Evolutionary conservation across 1,140 invertebrate genomes (phyloP), one percentile per base, ranked within the genome.

Genomic region (Drosophila virilis): DNA sequence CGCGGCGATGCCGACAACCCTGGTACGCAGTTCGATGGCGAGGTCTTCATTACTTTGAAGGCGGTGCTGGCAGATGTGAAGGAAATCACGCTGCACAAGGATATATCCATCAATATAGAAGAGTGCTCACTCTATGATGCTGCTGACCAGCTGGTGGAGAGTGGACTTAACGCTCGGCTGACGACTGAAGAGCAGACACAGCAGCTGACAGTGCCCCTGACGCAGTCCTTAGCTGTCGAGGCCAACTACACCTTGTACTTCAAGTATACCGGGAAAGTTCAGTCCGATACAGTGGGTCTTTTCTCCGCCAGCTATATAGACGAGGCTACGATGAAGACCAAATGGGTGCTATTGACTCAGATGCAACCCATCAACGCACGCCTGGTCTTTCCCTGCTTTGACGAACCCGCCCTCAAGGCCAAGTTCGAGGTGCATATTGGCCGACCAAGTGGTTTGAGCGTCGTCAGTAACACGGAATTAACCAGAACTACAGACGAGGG

Each of bases 301-400:
- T 95, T 94, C 67, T 91, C 93, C 54, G 93, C 93, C 78, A 93
- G 90, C 62, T 94, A 94, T 62, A 66, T 37, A 88, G 93, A 50
- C 90, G 92, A 40, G 78, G 58, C 12, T 77, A 86, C 35, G 1
- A 32, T 83, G 2, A 82, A 51, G 57, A 91, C 55, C 91, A 93
- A 85, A 90, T 92, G 94, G 81, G 93, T 97, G 42, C 93, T 94
- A 0, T 93, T 94, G 1, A 97, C 97, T 42, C 96, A 98, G 84
- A 95, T 98, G 78, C 95, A 97, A 83, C 95, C 97, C 3, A 96
- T 95, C 1, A 95, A 96, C 85, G 97, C 97, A 1, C 93, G 97
- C 59, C 93, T 95, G 50, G 96, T 97, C 0, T 98, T 98, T 81
- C 97, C 97, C 0, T 98, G 97, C 90, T 97, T 97, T 90, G 97